Conservation (phyloP, 2,888 invertebrate genomes). For the Cheilosia grossa region DNA sequence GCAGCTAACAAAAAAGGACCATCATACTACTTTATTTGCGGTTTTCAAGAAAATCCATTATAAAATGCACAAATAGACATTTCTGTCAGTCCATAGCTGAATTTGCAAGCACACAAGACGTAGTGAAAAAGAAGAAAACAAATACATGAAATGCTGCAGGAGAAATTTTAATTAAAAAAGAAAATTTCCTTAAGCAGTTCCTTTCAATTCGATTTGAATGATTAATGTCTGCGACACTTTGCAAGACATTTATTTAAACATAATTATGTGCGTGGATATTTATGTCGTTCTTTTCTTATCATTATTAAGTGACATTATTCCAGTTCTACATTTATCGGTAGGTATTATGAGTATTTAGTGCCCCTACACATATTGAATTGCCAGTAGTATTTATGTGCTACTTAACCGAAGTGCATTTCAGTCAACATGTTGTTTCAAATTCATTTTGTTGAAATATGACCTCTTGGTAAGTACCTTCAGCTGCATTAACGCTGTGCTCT, state of each 20-base stretch:
- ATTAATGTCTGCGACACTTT: constrained; percentile 26
- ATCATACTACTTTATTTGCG: constrained; percentile 30
- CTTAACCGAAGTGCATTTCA: neutral
- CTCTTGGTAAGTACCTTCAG: neutral
- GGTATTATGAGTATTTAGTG: neutral
- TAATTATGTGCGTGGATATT: neutral
- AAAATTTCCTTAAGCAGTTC: constrained; percentile 29
- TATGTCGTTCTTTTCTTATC: neutral
- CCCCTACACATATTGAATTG: neutral
- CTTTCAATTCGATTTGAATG: constrained; percentile 27
- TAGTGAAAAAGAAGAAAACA: constrained; percentile 21
- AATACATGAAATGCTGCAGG: constrained; percentile 21
- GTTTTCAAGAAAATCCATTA: constrained; percentile 43
- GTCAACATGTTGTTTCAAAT: neutral
- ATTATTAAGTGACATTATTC: too few relatives aligned
- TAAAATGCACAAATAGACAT: constrained; percentile 33
- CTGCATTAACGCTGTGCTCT: constrained; percentile 1
- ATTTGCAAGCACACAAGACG: constrained; percentile 18
- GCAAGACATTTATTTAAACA: neutral
- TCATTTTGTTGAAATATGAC: neutral
- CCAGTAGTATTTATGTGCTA: neutral
- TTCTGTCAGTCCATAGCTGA: constrained; percentile 20
- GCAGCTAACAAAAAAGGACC: constrained; percentile 26
- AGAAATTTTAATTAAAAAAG: constrained; percentile 33
- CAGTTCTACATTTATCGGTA: neutral